phyloP scores from a whole-genome alignment of 2,888 invertebrate species.

The Lydus trimaculatus region DNA sequence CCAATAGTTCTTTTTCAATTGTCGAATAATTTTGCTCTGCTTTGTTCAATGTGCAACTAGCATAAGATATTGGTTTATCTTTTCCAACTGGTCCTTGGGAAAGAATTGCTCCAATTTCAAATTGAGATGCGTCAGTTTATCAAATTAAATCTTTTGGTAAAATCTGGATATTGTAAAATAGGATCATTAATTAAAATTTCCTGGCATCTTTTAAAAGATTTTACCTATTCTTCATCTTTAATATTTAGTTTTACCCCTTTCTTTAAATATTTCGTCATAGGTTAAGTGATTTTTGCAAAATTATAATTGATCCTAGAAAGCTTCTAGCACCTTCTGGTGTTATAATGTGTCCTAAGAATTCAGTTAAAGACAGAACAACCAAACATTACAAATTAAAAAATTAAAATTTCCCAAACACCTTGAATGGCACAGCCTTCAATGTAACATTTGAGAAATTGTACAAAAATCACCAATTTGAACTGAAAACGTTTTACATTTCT shows the following conservation, averaged over 20 bases:
- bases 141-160: neutral
- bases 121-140: neutral
- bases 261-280: neutral
- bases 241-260: neutral
- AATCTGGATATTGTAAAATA: neutral
- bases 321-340: too few species aligned
- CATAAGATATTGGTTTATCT: constrained; percentile 38
- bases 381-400: too few species aligned
- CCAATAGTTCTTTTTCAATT: constrained; percentile 45
- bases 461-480: too few species aligned
- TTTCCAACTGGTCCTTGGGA: constrained; percentile 30
- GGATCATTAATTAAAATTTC: neutral
- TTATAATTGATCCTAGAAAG: too few species aligned
- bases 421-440: too few species aligned
- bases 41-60: constrained; percentile 35
- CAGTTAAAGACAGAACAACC: too few species aligned
- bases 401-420: too few species aligned
- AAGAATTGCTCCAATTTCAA: neutral
- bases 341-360: too few species aligned
- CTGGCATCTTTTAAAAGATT: neutral
- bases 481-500: too few species aligned
- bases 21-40: constrained; percentile 39
- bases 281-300: neutral
- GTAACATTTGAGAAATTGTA: too few species aligned
- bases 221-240: neutral